Conservation (phyloP, 1,140 invertebrate species). For the Coenobita brevimanus region DNA sequence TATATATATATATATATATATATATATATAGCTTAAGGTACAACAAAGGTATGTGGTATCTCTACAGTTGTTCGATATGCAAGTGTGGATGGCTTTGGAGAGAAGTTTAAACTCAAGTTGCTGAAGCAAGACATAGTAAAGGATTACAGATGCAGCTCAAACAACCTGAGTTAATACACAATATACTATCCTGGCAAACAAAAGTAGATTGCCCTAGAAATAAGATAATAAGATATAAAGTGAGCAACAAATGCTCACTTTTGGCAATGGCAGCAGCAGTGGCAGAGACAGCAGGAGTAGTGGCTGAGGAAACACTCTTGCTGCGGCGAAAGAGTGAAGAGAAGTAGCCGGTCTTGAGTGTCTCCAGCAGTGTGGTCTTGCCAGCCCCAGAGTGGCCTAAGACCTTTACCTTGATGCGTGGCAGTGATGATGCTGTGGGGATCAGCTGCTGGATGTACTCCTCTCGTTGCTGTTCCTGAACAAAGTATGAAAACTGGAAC, state of each 20-base stretch:
- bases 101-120: too few relatives aligned
- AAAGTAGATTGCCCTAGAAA: neutral
- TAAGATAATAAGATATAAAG: neutral
- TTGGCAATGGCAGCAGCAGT: neutral
- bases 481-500: neutral
- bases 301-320: slow-evolving; percentile 62
- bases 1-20: too few relatives aligned
- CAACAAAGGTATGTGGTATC: too few relatives aligned
- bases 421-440: slow-evolving; percentile 79
- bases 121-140: too few relatives aligned
- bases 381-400: slow-evolving; percentile 86
- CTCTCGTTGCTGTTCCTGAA: slow-evolving; percentile 77
- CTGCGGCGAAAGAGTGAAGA: slow-evolving; percentile 79
- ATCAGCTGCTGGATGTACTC: slow-evolving; percentile 83
- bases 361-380: slow-evolving; percentile 84
- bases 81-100: too few relatives aligned
- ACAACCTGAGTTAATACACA: too few relatives aligned
- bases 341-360: slow-evolving; percentile 82
- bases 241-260: slow-evolving; percentile 4
- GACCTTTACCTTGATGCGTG: slow-evolving; percentile 83
- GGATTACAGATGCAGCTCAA: too few relatives aligned
- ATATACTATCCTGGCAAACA: too few relatives aligned
- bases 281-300: slow-evolving; percentile 36
- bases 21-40: too few relatives aligned
- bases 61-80: too few relatives aligned